Conservation (phyloP, 1,140 invertebrate genomes). For the Drosophila orena region DNA sequence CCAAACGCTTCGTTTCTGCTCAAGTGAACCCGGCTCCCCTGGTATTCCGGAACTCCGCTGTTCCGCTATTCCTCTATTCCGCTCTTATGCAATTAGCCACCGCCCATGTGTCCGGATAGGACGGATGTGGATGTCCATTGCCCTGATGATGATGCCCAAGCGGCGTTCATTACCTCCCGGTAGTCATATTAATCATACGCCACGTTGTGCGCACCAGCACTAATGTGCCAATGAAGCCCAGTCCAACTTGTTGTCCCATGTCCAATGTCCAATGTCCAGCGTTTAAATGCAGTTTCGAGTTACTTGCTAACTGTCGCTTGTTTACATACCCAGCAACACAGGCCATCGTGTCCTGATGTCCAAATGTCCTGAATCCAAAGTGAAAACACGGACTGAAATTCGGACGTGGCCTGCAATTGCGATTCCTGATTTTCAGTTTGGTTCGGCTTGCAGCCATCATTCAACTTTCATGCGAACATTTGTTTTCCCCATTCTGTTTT, state of each 20-base stretch:
- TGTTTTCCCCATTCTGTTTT: conserved; percentile 10
- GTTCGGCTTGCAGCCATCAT: conserved; percentile 61
- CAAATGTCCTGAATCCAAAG: neutral
- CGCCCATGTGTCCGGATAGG: conserved; percentile 12
- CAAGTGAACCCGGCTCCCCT: conserved; percentile 43
- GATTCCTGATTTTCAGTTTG: conserved; percentile 63
- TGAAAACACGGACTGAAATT: neutral
- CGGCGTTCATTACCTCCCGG: conserved; percentile 45
- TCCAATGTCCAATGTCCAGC: conserved; percentile 38
- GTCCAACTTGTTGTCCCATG: conserved; percentile 2
- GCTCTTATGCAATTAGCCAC: conserved; percentile 58
- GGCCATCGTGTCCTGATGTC: neutral
- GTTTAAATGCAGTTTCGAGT: conserved; percentile 74
- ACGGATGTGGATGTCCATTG: neutral
- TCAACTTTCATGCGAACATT: conserved; percentile 72
- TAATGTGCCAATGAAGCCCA: conserved; percentile 50
- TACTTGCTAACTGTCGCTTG: conserved; percentile 61
- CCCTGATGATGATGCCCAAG: conserved; percentile 13
- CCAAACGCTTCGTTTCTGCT: conserved; percentile 67
- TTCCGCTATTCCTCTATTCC: neutral
- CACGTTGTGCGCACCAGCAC: conserved; percentile 57
- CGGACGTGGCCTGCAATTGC: conserved; percentile 46
- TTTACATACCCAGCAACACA: conserved; percentile 63
- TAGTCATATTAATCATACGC: conserved; percentile 76
- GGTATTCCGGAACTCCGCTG: conserved; percentile 17